These are phyloP conservation scores for Iphiclides podalirius DNA, from an alignment of 2,888 invertebrate species.

Conservation along the genomic window DNA sequence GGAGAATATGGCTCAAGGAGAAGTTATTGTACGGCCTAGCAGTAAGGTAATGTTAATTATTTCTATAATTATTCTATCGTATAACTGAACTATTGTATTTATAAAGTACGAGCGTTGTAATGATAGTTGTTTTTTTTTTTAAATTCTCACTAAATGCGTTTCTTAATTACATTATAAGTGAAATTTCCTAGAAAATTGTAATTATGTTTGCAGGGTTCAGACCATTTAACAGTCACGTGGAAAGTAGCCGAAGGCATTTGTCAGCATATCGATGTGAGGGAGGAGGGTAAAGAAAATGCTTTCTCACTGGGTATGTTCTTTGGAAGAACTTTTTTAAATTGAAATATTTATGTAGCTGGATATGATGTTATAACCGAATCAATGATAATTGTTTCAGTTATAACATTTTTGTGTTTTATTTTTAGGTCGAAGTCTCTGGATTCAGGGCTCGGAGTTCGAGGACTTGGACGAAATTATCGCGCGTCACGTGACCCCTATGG, in stretches of 20 bases:
- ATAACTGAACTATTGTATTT: no score
- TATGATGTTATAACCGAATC: no score
- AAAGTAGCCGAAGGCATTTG: slow-evolving; percentile 96
- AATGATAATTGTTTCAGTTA: no score
- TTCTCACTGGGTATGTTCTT: slow-evolving; percentile 91
- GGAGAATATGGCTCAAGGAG: slow-evolving; percentile 96
- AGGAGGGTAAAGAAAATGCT: slow-evolving; percentile 97
- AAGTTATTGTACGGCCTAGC: slow-evolving; percentile 97
- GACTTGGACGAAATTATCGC: slow-evolving; percentile 99
- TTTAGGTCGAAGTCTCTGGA: slow-evolving; percentile 85
- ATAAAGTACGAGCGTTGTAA: no score
- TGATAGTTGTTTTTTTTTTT: no score
- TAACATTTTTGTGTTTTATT: not conserved
- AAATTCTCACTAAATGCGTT: no score
- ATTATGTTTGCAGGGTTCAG: slow-evolving; percentile 88
- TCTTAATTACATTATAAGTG: no score
- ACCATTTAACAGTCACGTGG: slow-evolving; percentile 99
- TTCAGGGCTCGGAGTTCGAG: slow-evolving; percentile 96
- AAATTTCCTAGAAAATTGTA: no score
- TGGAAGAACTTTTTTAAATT: no score
- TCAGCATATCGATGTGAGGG: slow-evolving; percentile 97
- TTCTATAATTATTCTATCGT: no score
- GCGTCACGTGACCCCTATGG: slow-evolving; percentile 97
- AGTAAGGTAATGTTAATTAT: slow-evolving; percentile 88
- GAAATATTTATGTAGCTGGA: no score